Base-by-base conservation (phyloP, 2,797 vertebrate genomes). In the Columba guinea region DNA sequence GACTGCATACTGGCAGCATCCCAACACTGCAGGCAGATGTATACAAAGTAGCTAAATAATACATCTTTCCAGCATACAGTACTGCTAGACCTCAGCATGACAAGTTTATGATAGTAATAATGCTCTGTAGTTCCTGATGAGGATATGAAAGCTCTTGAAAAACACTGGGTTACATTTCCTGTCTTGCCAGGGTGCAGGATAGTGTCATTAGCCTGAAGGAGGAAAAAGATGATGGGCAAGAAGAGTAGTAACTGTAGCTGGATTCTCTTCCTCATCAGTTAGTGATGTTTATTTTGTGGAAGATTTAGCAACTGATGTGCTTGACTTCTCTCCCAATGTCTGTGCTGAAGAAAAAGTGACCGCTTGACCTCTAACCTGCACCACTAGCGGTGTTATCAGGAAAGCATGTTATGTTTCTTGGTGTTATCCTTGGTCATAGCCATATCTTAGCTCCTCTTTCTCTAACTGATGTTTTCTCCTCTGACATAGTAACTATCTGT, bases 11-110 rank as follows among this genome's bases (percentile, higher is more conserved):
- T 97, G 96, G 95, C 92, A 73, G 44, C 30, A 27, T 37, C 71
- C 92, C 96, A 95, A 18, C 51, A 6, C 90, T 95, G 95, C 95
- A 92, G 96, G 73, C 86, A 92, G 86, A 92, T 95, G 88, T 87
- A 32, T 85, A 71, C 37, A 67, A 82, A 90, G 70, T 65, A 77
- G 88, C 78, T 84, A 95, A 90, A 67, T 79, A 79, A 21, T 60
- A 17, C 32, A 51, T 11, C 32, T 88, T 79, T 79, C 22, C 70
- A 83, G 11, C 41, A 21, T 37, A 21, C 28, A 27, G 64, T 67
- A 35, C 93, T 93, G 81, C 79, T 90, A 78, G 71, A 78, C 19
- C 16, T 95, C 86, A 90, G 48, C 0, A 1, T 78, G 94, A 89
- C 84, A 92, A 80, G 75, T 94, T 90, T 94, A 80, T 5, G n/a